Base-by-base conservation (phyloP, 2,888 invertebrate species). In the Eristalinus aeneus region DNA sequence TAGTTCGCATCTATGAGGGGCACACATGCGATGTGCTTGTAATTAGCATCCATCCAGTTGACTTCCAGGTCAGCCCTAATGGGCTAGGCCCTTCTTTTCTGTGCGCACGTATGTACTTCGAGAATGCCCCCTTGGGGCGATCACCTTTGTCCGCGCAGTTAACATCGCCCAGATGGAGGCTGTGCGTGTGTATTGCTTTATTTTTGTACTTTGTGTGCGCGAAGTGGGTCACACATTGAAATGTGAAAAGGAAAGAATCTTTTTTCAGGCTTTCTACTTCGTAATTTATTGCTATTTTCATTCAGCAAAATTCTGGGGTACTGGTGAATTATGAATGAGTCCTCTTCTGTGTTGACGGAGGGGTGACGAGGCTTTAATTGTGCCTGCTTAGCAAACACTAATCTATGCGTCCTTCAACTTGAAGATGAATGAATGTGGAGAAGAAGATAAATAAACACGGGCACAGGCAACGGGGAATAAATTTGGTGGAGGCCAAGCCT, bases 361-460 rank as follows among this genome's bases (percentile, higher is more conserved):
- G 67, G 68, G 60, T 46, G 63, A 46, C 56, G 60, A 58, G 71
- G 60, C 64, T 65, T 71, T 63, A 76, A 76, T 74, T 71, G 80
- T 76, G 78, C 69, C 74, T 69, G 56, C 75, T 76, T 73, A 60
- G 27, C 65, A 71, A 58, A 74, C 58, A 86, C 61, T 76, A 76
- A 76, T 78, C 54, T 82, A 75, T 74, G 78, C 74, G 82, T 86
- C 86, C 86, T 86, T 86, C 86, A 86, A 86, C 86, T 86, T 86
- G 82, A 86, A 85, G 65, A 86, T 86, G 86, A 77, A 74, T 69
- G 53, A 22, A 65, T 73, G 27, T 27, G 39, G 65, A 78, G 46
- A 46, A 46, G 46, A 46, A 27, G 46, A 46, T 46, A 46, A 46
- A 46, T 46, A 46, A 46, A 46, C 46, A 46, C 16, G 16, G 27